Base-by-base conservation (phyloP, 2,888 invertebrate genomes). In the Microplitis manilae region DNA sequence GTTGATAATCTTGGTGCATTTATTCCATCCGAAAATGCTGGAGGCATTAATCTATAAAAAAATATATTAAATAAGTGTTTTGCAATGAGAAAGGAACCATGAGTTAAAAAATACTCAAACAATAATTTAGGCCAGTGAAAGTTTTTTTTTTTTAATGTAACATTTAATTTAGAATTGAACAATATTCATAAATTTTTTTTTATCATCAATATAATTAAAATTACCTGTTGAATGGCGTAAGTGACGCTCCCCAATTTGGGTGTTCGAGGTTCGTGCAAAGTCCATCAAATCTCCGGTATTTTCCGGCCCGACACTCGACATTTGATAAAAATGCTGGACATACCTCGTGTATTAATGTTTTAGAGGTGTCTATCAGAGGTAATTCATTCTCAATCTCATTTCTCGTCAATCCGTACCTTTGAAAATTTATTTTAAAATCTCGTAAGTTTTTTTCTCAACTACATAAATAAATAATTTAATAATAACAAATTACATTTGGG, bases 351-450 rank as follows among this genome's bases (percentile, higher is more conserved):
- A 97, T 95, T 60, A 96, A 91, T 0, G 97, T 97, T 86, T 96
- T 95, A 1, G 96, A 95, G 0, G 97, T 97, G 88, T 97, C 97
- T 86, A 97, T 95, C 80, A 95, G 91, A 0, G 97, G 97, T 30
- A 97, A 90, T 68, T 95, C 96, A 87, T 96, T 96, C 89, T 97
- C 96, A 75, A 97, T 94, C 87, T 97, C 96, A 87, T 97, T 96
- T 85, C 94, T 94, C 0, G 94, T 94, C 59, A 97, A 90, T 6
- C 96, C 95, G 87, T 96, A 97, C 76, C 97, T 97, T 65, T 5
- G n/a, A n/a, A 60, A 64, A 75, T 40, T 7, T 13, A 61, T n/a
- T 9, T 68, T 50, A 65, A 39, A 39, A 40, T 15, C 20, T 41
- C 40, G 50, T 41, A 62, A 50, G 17, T 62, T 2, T 17, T 7